Percentiles rank a stretch among this genome's conserved stretches.
Evolutionary conservation across 1,140 invertebrate genomes (phyloP).

Genomic region (Muscidifurax raptorellus): DNA sequence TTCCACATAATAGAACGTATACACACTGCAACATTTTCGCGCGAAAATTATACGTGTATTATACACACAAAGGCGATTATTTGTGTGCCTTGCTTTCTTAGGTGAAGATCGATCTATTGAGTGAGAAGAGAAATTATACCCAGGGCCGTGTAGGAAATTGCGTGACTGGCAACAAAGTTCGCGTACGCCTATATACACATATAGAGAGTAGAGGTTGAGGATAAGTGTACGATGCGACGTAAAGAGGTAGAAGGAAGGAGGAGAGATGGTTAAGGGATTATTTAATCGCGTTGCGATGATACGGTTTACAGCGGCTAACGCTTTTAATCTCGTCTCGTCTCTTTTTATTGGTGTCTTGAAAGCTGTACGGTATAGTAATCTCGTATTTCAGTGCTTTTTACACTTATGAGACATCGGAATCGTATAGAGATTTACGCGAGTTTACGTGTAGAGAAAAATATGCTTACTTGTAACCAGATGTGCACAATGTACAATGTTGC

Average conservation of each 20-base stretch:
- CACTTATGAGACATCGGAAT: too few relatives aligned
- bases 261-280: neutral
- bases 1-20: too few relatives aligned
- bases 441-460: neutral
- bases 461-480: neutral
- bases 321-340: too few relatives aligned
- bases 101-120: neutral
- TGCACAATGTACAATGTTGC: too few relatives aligned
- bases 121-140: conserved; percentile 30
- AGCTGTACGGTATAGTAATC: too few relatives aligned
- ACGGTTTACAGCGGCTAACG: too few relatives aligned
- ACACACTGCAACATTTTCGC: too few relatives aligned
- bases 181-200: neutral
- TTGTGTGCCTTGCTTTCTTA: conserved; percentile 20
- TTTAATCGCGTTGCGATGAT: too few relatives aligned
- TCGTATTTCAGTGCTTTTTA: too few relatives aligned
- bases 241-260: neutral
- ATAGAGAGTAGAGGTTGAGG: neutral
- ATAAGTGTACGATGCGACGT: neutral
- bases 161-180: conserved; percentile 34
- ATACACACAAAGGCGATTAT: neutral
- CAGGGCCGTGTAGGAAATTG: conserved; percentile 22
- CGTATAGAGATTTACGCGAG: too few relatives aligned
- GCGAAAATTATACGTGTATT: neutral
- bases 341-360: too few relatives aligned